A percentile compares a stretch with the other conserved stretches of the same genome.
phyloP scores from a whole-genome alignment of 2,888 invertebrate genomes.

The Chrysomela aeneicollis region DNA sequence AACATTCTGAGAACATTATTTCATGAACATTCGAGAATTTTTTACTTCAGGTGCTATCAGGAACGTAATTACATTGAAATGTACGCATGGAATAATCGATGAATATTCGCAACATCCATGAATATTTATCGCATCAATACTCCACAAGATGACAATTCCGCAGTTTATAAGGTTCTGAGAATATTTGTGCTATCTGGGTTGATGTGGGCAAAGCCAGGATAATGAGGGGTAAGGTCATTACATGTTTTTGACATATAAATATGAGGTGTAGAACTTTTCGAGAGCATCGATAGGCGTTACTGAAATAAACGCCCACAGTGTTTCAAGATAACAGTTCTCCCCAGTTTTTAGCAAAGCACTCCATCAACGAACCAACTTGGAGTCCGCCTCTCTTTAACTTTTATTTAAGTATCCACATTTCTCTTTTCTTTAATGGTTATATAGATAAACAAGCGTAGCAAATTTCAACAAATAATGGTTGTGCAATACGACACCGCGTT shows the following conservation, averaged over 20 bases:
- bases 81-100: too few species aligned
- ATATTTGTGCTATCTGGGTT: too few species aligned
- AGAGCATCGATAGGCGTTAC: constrained; percentile 46
- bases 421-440: constrained; percentile 28
- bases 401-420: constrained; percentile 28
- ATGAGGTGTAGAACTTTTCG: constrained; percentile 47
- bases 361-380: constrained; percentile 41
- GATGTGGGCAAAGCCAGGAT: constrained; percentile 29
- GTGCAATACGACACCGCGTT: constrained; percentile 20
- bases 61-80: too few species aligned
- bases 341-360: constrained; percentile 47
- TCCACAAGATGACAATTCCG: too few species aligned
- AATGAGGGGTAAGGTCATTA: constrained; percentile 39
- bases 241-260: constrained; percentile 46
- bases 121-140: too few species aligned
- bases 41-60: too few species aligned
- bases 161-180: too few species aligned
- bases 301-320: constrained; percentile 46
- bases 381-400: constrained; percentile 40
- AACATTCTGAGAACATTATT: too few species aligned
- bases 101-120: too few species aligned
- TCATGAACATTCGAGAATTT: too few species aligned
- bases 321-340: constrained; percentile 48
- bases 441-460: constrained; percentile 30
- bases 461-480: constrained; percentile 32